Base-by-base conservation (phyloP, 2,797 vertebrate genomes). In the Silurus aristotelis region DNA sequence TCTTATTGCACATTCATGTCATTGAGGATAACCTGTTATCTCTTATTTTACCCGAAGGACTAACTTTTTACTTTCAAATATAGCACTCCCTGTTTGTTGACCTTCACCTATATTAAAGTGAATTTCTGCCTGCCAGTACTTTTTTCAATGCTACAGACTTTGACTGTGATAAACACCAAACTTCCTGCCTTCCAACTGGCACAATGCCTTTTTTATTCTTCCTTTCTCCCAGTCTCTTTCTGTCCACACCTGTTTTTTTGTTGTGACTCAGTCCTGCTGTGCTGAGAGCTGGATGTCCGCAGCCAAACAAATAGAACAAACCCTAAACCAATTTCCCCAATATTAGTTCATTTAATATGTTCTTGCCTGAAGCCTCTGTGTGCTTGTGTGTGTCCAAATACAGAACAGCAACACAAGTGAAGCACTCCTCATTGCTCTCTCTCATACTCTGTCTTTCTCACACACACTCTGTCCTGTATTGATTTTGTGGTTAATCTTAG, bases 401-500 rank as follows among this genome's bases (percentile, higher is more conserved):
- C 25, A 72, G 64, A 61, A 13, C 19, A 58, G 48, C 80, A 20
- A 67, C 58, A 73, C 19, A 46, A 61, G n/a, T 78, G 58, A 79
- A 81, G 46, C 78, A 67, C 82, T 82, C 48, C 67, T 17, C 80
- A 77, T 86, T 58, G 80, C 43, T 58, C 71, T n/a, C 71, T 52
- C 60, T 60, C 60, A 61, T 52, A 73, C 75, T 76, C 66, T 72
- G 46, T 68, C 27, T 27, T n/a, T 43, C 25, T 73, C 58, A 22
- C 20, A 77, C 48, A 8, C 38, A 63, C 55, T 58, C 82, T 66
- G 48, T 38, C 46, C 60, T 60, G 64, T 48, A 86, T 92, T 89
- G 93, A 93, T 92, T 91, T 88, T 87, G 81, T 71, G 89, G 89
- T 88, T 92, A 87, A 90, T 90, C 91, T 89, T 68, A 87, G 83